A percentile compares a stretch with the other conserved stretches of the same genome.
These are phyloP conservation scores for Neogobius melanostomus DNA, from an alignment of 2,113 vertebrate species.

Conservation along the genomic window DNA sequence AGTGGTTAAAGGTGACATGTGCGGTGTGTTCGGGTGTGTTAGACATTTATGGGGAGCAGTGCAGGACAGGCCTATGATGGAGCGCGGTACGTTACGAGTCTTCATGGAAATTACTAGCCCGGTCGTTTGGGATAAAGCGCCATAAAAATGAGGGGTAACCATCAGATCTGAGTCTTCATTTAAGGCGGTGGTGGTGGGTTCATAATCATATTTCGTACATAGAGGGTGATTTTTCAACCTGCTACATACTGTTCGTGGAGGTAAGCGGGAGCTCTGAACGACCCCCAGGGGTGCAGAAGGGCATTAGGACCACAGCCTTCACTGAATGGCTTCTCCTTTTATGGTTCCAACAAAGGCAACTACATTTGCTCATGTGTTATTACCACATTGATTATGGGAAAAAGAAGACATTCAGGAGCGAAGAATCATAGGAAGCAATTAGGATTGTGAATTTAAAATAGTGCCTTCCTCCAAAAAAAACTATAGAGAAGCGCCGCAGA, in stretches of 20 bases:
- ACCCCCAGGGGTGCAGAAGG: conserved; percentile 15
- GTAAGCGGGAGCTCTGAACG: neutral
- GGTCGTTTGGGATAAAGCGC: conserved; percentile 2
- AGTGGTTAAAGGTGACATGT: neutral
- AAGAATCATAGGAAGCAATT: neutral
- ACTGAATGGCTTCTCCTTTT: conserved; percentile 37
- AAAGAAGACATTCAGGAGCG: neutral
- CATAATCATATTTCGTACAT: conserved; percentile 32
- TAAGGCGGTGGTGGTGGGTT: conserved; percentile 7
- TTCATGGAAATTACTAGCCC: conserved; percentile 4
- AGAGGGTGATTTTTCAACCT: conserved; percentile 15
- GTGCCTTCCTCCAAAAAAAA: neutral
- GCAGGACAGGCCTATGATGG: conserved; percentile 5
- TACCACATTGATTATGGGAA: no score
- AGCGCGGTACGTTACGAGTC: conserved; percentile 5
- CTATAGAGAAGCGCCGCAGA: neutral
- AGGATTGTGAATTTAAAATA: neutral
- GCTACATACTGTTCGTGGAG: neutral
- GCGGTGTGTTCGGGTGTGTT: neutral
- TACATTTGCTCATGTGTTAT: no score
- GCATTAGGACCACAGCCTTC: conserved; percentile 53
- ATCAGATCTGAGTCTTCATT: conserved; percentile 22
- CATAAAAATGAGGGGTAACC: conserved; percentile 29
- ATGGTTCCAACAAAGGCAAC: no score
- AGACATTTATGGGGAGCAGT: neutral